Conservation (phyloP, 2,888 invertebrate genomes). For the Lithophane semibrunnea region DNA sequence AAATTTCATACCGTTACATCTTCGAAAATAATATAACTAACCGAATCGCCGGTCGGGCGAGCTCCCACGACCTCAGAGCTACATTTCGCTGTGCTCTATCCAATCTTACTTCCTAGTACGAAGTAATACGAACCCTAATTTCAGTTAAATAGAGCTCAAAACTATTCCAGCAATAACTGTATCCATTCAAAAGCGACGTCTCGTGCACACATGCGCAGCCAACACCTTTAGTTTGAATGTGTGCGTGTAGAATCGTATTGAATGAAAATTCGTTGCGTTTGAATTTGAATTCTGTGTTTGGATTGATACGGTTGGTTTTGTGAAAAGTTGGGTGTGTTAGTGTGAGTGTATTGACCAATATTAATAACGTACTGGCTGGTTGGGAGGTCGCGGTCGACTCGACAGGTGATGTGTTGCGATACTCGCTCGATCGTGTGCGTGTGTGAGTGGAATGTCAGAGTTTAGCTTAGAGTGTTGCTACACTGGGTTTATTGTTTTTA, state of each 20-base stretch:
- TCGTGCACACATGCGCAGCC: constrained; percentile 80
- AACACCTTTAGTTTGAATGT: constrained; percentile 78
- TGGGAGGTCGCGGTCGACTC: constrained; percentile 85
- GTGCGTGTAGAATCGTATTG: constrained; percentile 74
- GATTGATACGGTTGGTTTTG: constrained; percentile 70
- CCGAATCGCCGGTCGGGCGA: constrained; percentile 81
- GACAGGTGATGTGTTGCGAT: constrained; percentile 86
- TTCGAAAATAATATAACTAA: constrained; percentile 84
- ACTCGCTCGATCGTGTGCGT: constrained; percentile 73
- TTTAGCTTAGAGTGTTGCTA: constrained; percentile 74
- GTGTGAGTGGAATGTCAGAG: constrained; percentile 88
- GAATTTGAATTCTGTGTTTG: constrained; percentile 68
- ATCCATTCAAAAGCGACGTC: constrained; percentile 86
- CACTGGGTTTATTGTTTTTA: constrained; percentile 66
- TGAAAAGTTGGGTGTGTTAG: constrained; percentile 48
- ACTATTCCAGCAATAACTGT: constrained; percentile 68
- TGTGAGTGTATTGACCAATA: constrained; percentile 87
- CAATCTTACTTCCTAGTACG: constrained; percentile 88
- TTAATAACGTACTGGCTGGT: constrained; percentile 83
- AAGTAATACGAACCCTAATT: constrained; percentile 72
- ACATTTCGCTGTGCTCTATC: constrained; percentile 88
- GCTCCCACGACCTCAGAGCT: constrained; percentile 88
- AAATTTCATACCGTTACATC: constrained; percentile 84
- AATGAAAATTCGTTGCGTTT: constrained; percentile 68
- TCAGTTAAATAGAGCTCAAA: constrained; percentile 68